These are phyloP conservation scores for Rosalia funebris DNA, from an alignment of 2,888 invertebrate genomes.

Conservation along the genomic window DNA sequence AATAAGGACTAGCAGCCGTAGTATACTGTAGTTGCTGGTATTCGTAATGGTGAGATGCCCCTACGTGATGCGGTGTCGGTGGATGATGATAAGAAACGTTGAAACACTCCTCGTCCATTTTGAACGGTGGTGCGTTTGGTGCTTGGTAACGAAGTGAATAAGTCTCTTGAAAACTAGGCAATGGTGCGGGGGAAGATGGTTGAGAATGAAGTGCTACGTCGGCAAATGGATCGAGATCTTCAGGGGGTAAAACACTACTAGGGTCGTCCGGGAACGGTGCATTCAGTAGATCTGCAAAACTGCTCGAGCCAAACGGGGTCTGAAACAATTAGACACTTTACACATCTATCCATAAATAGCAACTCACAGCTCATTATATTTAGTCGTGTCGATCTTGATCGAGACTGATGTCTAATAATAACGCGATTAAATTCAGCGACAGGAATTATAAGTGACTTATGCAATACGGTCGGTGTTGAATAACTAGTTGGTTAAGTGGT, in stretches of 20 bases:
- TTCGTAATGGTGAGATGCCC: slow-evolving; percentile 69
- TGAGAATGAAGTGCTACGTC: slow-evolving; percentile 69
- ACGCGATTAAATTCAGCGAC: slow-evolving; percentile 27
- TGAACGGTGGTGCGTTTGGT: slow-evolving; percentile 67
- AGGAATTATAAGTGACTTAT: slow-evolving; percentile 20
- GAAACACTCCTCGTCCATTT: slow-evolving; percentile 89
- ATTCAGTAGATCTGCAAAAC: slow-evolving; percentile 81
- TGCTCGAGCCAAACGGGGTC: slow-evolving; percentile 81
- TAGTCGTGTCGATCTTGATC: slow-evolving; percentile 28
- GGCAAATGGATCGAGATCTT: slow-evolving; percentile 79
- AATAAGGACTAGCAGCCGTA: slow-evolving; percentile 65
- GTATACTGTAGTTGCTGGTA: slow-evolving; percentile 71
- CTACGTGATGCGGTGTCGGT: slow-evolving; percentile 66
- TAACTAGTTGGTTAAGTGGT: slow-evolving; percentile 43
- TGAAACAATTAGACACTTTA: slow-evolving; percentile 58
- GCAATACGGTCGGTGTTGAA: slow-evolving; percentile 41
- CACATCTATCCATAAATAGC: slow-evolving; percentile 34
- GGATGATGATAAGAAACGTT: slow-evolving; percentile 68
- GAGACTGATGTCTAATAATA: slow-evolving; percentile 33
- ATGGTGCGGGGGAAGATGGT: slow-evolving; percentile 64
- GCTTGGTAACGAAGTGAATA: slow-evolving; percentile 77
- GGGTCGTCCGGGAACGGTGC: slow-evolving; percentile 80
- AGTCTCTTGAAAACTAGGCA: slow-evolving; percentile 91
- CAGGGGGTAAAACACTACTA: slow-evolving; percentile 71
- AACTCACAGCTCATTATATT: slow-evolving; percentile 27